A percentile compares a stretch with the other conserved stretches of the same genome.
Evolutionary conservation across 2,888 invertebrate genomes (phyloP).

Genomic region (Belgica antarctica): DNA sequence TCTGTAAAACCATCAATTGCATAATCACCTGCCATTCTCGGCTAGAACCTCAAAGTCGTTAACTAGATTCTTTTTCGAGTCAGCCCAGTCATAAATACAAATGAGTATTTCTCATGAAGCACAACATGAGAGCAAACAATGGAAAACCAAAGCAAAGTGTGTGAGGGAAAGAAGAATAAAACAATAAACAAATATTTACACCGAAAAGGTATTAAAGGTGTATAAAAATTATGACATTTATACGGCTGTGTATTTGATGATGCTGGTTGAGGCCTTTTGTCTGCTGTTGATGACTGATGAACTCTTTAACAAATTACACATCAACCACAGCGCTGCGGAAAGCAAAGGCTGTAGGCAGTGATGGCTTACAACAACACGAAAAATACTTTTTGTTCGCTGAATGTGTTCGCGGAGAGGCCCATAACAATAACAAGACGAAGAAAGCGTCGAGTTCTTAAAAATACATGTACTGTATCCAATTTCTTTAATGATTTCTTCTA

Average conservation of each 20-base stretch:
- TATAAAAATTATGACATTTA: conserved; percentile 44
- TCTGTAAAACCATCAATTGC: conserved; percentile 17
- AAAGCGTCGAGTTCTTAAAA: conserved; percentile 9
- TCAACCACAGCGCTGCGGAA: neutral
- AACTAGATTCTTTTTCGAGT: conserved; percentile 20
- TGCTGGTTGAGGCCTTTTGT: conserved; percentile 21
- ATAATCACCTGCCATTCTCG: conserved; percentile 23
- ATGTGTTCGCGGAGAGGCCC: neutral
- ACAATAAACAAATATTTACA: conserved; percentile 43
- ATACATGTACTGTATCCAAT: conserved; percentile 18
- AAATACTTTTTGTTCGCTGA: neutral
- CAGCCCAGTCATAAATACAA: conserved; percentile 3
- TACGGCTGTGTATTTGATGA: conserved; percentile 12
- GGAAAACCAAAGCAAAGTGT: neutral
- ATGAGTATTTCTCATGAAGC: conserved; percentile 29
- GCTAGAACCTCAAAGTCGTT: neutral
- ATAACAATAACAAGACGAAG: conserved; percentile 20
- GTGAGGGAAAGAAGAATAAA: conserved; percentile 19
- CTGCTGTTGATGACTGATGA: conserved; percentile 19
- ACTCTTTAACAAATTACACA: conserved; percentile 19
- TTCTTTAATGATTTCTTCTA: conserved; percentile 2
- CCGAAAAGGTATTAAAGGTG: conserved; percentile 44
- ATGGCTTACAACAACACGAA: too few relatives aligned
- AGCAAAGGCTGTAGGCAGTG: too few relatives aligned
- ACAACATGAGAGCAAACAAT: conserved; percentile 34